Conservation (phyloP, 2,797 vertebrate species). For the Lutra lutra region DNA sequence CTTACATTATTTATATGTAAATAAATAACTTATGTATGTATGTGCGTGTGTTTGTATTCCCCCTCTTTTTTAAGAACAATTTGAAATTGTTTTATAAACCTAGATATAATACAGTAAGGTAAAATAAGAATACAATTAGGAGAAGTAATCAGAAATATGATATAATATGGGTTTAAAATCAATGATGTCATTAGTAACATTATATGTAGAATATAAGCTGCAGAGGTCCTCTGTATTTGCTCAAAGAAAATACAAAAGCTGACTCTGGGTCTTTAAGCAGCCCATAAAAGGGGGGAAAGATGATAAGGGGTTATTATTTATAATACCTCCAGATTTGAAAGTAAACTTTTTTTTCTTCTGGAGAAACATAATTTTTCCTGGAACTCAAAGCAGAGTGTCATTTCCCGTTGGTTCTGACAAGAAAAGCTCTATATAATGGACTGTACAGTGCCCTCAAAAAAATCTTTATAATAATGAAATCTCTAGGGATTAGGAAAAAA, state of each 20-base stretch:
- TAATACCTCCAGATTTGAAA: constrained; percentile 3
- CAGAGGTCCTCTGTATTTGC: background rate
- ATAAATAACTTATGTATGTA: background rate
- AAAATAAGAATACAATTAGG: constrained; percentile 26
- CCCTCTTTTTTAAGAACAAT: background rate
- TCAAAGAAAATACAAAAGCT: background rate
- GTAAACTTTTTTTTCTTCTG: background rate
- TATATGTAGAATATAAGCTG: background rate
- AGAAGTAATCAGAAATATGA: constrained; percentile 3
- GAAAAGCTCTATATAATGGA: background rate
- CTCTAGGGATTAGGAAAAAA: background rate
- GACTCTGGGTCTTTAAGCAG: background rate
- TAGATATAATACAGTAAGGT: background rate
- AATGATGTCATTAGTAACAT: background rate
- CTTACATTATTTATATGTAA: background rate
- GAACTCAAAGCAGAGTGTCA: background rate
- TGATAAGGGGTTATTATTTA: background rate
- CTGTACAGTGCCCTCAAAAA: background rate
- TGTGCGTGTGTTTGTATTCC: background rate
- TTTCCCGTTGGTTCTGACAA: background rate
- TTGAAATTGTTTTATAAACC: constrained; percentile 39
- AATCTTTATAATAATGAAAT: background rate
- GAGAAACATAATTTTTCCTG: background rate
- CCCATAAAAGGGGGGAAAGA: background rate
- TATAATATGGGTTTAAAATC: background rate